Evolutionary conservation across 2,888 invertebrate genomes (phyloP).

Genomic region (Trichogramma evanescens): DNA sequence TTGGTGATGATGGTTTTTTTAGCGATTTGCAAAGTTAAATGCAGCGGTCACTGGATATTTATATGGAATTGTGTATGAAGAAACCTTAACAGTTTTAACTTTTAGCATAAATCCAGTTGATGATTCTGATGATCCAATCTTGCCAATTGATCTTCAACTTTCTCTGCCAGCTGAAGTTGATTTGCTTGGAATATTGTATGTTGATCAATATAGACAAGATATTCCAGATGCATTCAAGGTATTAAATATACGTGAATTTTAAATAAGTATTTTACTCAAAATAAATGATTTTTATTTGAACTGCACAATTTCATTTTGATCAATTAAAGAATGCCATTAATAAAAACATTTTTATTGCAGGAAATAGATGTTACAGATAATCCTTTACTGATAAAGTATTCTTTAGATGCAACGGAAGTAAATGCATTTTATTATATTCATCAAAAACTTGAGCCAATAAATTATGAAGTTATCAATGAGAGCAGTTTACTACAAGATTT

Average conservation of each 20-base stretch:
- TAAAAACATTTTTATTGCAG: slow-evolving; percentile 33
- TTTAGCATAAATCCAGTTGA: slow-evolving; percentile 59
- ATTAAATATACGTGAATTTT: slow-evolving; percentile 46
- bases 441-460: slow-evolving; percentile 62
- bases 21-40: slow-evolving; percentile 63
- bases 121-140: slow-evolving; percentile 49
- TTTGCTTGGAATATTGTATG: slow-evolving; percentile 66
- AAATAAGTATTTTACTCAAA: not conserved
- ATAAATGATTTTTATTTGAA: not conserved
- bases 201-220: slow-evolving; percentile 56
- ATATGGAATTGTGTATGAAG: slow-evolving; percentile 69
- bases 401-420: slow-evolving; percentile 53
- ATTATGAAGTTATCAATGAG: slow-evolving; percentile 57
- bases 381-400: slow-evolving; percentile 60
- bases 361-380: slow-evolving; percentile 76
- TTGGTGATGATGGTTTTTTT: slow-evolving; percentile 27
- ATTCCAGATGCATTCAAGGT: slow-evolving; percentile 58
- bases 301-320: not conserved
- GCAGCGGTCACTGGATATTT: slow-evolving; percentile 62
- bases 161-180: slow-evolving; percentile 72
- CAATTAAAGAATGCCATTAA: not conserved
- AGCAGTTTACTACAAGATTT: slow-evolving; percentile 64
- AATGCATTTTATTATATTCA: slow-evolving; percentile 64
- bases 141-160: slow-evolving; percentile 53
- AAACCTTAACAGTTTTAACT: slow-evolving; percentile 62